Evolutionary conservation across 2,113 vertebrate genomes (phyloP).

Genomic region (Oreochromis spilurus): DNA sequence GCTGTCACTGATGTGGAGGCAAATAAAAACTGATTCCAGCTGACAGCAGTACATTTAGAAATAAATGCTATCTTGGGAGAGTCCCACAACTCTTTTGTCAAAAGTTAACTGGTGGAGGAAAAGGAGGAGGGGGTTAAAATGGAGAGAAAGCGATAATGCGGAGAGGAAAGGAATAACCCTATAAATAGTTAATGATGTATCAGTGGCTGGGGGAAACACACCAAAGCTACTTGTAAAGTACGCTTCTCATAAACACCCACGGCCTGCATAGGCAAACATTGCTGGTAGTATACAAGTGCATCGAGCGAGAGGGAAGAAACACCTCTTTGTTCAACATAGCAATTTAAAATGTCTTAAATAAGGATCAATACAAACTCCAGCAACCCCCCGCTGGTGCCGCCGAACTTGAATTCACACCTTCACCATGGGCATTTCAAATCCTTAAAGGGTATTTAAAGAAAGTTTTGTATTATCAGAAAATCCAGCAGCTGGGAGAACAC

Average conservation of each 20-base stretch:
- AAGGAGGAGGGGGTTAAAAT: background rate
- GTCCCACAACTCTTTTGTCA: background rate
- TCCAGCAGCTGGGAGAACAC: background rate
- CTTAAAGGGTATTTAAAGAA: conserved; percentile 12
- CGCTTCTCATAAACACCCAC: conserved; percentile 26
- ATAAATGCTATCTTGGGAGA: conserved; percentile 1
- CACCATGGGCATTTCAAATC: background rate
- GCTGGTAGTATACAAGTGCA: conserved; percentile 21
- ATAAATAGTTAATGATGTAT: conserved; percentile 51
- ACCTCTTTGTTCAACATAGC: background rate
- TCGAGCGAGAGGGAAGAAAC: background rate
- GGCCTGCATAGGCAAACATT: conserved; percentile 18
- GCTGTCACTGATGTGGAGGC: background rate
- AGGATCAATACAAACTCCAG: background rate
- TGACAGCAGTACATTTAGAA: background rate
- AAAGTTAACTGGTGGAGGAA: background rate
- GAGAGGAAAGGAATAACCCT: background rate
- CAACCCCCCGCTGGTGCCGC: background rate
- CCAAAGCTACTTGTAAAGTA: conserved; percentile 34
- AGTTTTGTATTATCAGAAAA: background rate
- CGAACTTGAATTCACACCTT: background rate
- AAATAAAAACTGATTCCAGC: background rate
- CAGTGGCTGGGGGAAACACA: conserved; percentile 13
- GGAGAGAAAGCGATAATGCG: background rate
- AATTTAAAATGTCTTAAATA: background rate